Evolutionary conservation across 1,140 invertebrate genomes (phyloP).

Genomic region (Globodera ellingtonae): DNA sequence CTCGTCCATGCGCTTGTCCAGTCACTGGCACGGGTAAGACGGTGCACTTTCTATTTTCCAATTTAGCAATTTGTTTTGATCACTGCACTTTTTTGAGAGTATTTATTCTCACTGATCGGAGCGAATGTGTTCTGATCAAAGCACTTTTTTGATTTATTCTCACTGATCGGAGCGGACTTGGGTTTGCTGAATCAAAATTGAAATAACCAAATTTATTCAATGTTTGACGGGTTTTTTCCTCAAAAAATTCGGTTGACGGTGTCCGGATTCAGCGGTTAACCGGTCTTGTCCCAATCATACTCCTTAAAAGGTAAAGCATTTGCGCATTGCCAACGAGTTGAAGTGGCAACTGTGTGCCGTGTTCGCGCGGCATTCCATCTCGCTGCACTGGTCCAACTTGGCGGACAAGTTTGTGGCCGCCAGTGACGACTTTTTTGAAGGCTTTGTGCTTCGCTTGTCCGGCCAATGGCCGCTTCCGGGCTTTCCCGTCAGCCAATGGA

Average conservation of each 20-base stretch:
- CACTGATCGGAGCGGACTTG: not conserved
- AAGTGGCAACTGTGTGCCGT: constrained; percentile 56
- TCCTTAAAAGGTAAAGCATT: constrained; percentile 21
- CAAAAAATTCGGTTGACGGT: too few species aligned
- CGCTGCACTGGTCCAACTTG: constrained; percentile 33
- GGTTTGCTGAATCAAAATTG: not conserved
- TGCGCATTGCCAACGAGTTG: constrained; percentile 51
- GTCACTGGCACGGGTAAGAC: constrained; percentile 2
- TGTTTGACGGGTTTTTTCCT: not conserved
- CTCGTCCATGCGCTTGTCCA: constrained; percentile 35
- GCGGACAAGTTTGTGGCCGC: constrained; percentile 29
- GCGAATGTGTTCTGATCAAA: not conserved
- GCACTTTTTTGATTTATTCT: not conserved
- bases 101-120: too few species aligned
- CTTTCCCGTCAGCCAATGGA: constrained; percentile 57
- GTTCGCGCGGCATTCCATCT: constrained; percentile 28
- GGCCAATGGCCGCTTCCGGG: constrained; percentile 58
- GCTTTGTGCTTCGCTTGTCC: constrained; percentile 43
- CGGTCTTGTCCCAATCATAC: not conserved
- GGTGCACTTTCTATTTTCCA: not conserved
- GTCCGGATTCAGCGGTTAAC: too few species aligned
- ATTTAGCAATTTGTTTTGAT: not conserved
- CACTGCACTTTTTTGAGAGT: not conserved
- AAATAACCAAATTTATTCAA: not conserved
- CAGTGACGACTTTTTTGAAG: constrained; percentile 51